Evolutionary conservation across 2,113 vertebrate genomes (phyloP), one percentile per base, ranked within the genome.

Genomic region (zebrafish (Danio rerio)): DNA sequence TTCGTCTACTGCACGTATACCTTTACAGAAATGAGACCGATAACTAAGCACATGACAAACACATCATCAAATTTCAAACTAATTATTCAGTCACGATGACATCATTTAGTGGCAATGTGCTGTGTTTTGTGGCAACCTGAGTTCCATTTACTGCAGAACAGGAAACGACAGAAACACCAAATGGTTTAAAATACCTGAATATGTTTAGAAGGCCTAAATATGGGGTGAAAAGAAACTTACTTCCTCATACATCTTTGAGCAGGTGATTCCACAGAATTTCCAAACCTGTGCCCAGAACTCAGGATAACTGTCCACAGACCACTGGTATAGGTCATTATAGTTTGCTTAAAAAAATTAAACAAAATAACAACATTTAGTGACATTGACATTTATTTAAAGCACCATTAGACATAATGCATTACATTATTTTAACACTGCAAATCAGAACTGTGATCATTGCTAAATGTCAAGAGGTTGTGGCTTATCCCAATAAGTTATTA

Each of bases 221-320:
- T 8, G 6, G 5, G 9, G 50, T 11, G 9, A 40, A 52, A 42
- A 31, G 21, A 0, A 1, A 80, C 94, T 89, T 84, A 99, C 98
- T 96, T 99, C 94, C 0, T 96, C 94, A 0, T 97, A 98, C 2
- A 89, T 90, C 84, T 87, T 92, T 0, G 98, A 99, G 76, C 89
- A 94, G 40, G 94, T 2, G 0, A 99, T 90, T 3, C 95, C 95
- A 15, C 96, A 96, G 92, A 95, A 99, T 21, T 94, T 93, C 97
- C 97, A 99, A 88, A 99, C 95, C 11, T 97, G 92, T 0, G 91
- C 94, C 98, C 98, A 99, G 89, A 99, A 99, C 85, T 98, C 96
- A 0, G 95, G 59, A 78, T 96, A 98, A 6, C 88, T 94, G 65
- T 95, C 94, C 85, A 98, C 94, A 0, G 97, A 99, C 98, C 98